Conservation (phyloP, 64 coral and sea anemone species). For the Montipora sp. region DNA sequence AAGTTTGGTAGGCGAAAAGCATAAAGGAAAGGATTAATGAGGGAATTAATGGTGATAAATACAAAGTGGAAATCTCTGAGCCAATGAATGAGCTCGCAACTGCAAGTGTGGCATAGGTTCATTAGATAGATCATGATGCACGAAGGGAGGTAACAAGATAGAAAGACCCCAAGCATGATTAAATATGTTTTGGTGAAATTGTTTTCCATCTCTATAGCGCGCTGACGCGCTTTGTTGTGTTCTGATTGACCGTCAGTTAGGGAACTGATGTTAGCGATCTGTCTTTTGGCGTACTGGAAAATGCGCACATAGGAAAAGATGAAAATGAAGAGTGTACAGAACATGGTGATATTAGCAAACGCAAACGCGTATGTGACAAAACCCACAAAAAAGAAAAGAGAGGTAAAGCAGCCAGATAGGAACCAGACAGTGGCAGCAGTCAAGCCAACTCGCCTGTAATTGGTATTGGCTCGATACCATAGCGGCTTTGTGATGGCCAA, state of each 20-base stretch:
- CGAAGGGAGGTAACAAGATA: constrained; percentile 86
- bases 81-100: constrained; percentile 93
- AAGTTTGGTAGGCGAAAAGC: constrained; percentile 82
- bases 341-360: constrained; percentile 84
- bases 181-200: constrained; percentile 91
- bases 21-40: constrained; percentile 83
- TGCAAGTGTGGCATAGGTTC: constrained; percentile 88
- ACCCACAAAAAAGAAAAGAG: constrained; percentile 82
- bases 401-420: constrained; percentile 46
- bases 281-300: constrained; percentile 63
- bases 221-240: constrained; percentile 53
- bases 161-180: constrained; percentile 73
- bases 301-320: constrained; percentile 91
- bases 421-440: constrained; percentile 70
- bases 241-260: constrained; percentile 38
- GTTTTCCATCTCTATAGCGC: constrained; percentile 70
- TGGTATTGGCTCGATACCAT: constrained; percentile 70
- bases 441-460: constrained; percentile 31
- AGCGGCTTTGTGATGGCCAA: constrained; percentile 66
- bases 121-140: constrained; percentile 95
- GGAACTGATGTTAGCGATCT: constrained; percentile 36
- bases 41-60: constrained; percentile 82
- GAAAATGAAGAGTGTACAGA: constrained; percentile 83
- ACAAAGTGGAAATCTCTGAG: constrained; percentile 92
- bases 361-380: constrained; percentile 93